Conservation (phyloP, 1,140 invertebrate genomes). For the Hypsibius dujardini region DNA sequence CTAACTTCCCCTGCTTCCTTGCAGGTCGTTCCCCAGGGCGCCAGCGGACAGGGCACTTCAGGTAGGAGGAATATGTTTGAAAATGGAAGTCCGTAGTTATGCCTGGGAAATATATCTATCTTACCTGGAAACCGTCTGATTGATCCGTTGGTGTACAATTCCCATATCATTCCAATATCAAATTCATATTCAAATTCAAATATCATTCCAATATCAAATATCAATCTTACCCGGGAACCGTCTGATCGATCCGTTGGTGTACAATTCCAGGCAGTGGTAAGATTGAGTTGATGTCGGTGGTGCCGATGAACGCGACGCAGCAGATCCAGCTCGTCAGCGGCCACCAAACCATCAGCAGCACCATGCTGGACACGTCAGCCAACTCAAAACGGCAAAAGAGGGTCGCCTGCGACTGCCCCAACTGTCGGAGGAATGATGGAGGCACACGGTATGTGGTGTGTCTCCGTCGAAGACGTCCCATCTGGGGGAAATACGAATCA, state of each 20-base stretch:
- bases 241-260: neutral
- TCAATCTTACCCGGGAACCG: too few relatives aligned
- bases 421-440: slow-evolving; percentile 7
- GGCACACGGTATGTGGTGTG: neutral
- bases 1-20: neutral
- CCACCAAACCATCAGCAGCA: neutral
- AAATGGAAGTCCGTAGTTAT: neutral
- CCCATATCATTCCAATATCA: too few relatives aligned
- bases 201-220: too few relatives aligned
- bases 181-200: too few relatives aligned
- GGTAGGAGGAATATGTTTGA: neutral
- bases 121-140: too few relatives aligned
- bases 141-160: too few relatives aligned
- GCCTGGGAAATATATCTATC: too few relatives aligned
- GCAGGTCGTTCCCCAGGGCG: neutral
- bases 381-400: slow-evolving; percentile 12
- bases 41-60: neutral
- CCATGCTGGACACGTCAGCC: neutral
- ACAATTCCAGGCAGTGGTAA: neutral
- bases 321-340: neutral
- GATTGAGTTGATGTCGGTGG: neutral
- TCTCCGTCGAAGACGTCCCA: neutral
- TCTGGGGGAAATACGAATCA: too few relatives aligned
- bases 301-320: neutral
- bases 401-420: slow-evolving; percentile 11